Evolutionary conservation across 2,797 vertebrate species (phyloP).

Genomic region (Takifugu rubripes): DNA sequence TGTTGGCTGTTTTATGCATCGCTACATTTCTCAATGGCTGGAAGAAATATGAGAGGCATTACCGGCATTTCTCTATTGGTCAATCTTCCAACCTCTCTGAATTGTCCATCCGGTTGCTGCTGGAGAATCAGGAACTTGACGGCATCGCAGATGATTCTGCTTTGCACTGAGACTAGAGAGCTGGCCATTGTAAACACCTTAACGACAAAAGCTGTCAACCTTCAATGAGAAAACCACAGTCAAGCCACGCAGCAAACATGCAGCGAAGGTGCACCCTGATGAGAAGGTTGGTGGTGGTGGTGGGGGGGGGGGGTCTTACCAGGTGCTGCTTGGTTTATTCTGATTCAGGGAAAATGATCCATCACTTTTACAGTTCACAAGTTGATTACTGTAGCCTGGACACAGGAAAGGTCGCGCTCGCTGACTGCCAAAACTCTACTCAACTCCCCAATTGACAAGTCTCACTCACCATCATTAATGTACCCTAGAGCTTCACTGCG

Average conservation of each 20-base stretch:
- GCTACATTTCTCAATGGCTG: neutral
- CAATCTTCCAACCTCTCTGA: conserved; percentile 16
- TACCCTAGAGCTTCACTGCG: conserved; percentile 65
- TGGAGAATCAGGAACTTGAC: conserved; percentile 82
- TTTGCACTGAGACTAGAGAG: conserved; percentile 59
- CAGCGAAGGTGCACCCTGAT: neutral
- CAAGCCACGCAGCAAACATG: neutral
- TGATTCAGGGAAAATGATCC: conserved; percentile 68
- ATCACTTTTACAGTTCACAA: conserved; percentile 68
- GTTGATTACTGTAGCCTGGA: conserved; percentile 76
- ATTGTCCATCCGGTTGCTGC: conserved; percentile 68
- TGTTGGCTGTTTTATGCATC: neutral
- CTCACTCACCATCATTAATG: conserved; percentile 75
- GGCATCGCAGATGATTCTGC: conserved; percentile 70
- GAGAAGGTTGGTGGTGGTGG: too few species aligned
- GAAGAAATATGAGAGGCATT: conserved; percentile 4
- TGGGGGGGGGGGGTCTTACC: conserved; percentile 66
- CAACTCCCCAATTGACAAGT: neutral
- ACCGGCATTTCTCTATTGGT: conserved; percentile 29
- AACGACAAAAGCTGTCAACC: conserved; percentile 86
- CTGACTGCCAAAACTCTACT: neutral
- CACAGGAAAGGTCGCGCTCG: neutral
- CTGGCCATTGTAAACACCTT: conserved; percentile 83
- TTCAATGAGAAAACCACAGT: conserved; percentile 35
- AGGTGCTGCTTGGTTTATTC: conserved; percentile 55